Conservation (phyloP, 2,797 vertebrate genomes). For the Rhinichthys osculus region DNA sequence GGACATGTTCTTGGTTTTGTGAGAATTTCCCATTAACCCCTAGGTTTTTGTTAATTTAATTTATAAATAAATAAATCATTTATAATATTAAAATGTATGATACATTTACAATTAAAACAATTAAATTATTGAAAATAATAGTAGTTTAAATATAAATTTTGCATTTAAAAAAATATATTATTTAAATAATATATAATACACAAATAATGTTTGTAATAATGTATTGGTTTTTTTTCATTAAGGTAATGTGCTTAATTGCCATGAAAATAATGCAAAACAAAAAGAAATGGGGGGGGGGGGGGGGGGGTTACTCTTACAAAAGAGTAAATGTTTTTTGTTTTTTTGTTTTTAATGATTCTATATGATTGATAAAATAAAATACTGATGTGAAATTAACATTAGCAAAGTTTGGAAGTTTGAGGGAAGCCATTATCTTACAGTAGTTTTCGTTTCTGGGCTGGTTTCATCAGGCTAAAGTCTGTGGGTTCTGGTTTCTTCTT, state of each 20-base stretch:
- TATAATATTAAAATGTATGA: not conserved
- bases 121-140: not conserved
- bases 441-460: slow-evolving; percentile 78
- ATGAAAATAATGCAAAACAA: not conserved
- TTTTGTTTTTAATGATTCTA: not conserved
- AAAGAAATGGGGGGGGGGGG: not conserved
- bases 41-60: no score
- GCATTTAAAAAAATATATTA: not conserved
- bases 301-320: no score
- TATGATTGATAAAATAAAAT: not conserved
- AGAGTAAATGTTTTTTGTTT: not conserved
- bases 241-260: not conserved
- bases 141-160: not conserved
- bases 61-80: not conserved
- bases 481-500: slow-evolving; percentile 74
- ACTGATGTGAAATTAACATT: not conserved
- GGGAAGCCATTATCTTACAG: slow-evolving; percentile 69
- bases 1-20: no score
- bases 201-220: not conserved
- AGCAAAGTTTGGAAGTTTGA: not conserved
- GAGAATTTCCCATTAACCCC: no score
- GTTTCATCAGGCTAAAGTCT: slow-evolving; percentile 80
- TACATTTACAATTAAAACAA: not conserved
- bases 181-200: not conserved
- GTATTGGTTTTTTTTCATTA: not conserved